A percentile compares a stretch with the other conserved stretches of the same genome.
Conservation (phyloP, 2,888 invertebrate species). For the Monochamus alternatus region DNA sequence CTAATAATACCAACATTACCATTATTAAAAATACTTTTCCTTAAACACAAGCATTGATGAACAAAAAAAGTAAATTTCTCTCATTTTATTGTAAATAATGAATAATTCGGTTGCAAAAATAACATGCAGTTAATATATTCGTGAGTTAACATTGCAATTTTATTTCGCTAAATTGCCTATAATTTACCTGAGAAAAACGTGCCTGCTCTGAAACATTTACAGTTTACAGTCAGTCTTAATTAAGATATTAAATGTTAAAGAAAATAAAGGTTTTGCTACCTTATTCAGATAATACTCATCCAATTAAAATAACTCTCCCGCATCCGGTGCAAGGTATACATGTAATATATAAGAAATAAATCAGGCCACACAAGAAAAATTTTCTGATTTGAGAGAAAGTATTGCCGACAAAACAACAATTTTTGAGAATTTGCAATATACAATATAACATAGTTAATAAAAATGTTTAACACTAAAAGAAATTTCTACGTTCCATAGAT, state of each 20-base stretch:
- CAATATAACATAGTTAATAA: no score
- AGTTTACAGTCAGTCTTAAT: not conserved
- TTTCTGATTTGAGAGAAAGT: not conserved
- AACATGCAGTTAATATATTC: not conserved
- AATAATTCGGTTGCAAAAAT: not conserved
- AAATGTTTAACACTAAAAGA: no score
- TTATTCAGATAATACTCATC: not conserved
- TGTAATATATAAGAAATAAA: not conserved
- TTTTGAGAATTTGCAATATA: no score
- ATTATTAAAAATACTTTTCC: not conserved
- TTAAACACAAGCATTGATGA: not conserved
- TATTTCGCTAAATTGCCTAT: slow-evolving; percentile 2
- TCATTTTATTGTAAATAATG: slow-evolving; percentile 2
- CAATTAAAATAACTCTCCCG: not conserved
- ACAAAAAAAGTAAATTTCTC: not conserved
- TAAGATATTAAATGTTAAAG: slow-evolving; percentile 7
- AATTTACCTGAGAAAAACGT: slow-evolving; percentile 8
- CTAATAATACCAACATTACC: not conserved
- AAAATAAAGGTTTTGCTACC: slow-evolving; percentile 1
- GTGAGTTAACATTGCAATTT: slow-evolving; percentile 2
- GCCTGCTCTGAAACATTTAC: slow-evolving; percentile 1
- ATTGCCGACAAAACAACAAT: not conserved
- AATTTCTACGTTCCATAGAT: no score
- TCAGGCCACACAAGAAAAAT: slow-evolving; percentile 6
- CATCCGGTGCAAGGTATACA: not conserved